These are phyloP conservation scores for Hipparchia sbordonii DNA, from an alignment of 2,888 invertebrate genomes.

Conservation along the genomic window DNA sequence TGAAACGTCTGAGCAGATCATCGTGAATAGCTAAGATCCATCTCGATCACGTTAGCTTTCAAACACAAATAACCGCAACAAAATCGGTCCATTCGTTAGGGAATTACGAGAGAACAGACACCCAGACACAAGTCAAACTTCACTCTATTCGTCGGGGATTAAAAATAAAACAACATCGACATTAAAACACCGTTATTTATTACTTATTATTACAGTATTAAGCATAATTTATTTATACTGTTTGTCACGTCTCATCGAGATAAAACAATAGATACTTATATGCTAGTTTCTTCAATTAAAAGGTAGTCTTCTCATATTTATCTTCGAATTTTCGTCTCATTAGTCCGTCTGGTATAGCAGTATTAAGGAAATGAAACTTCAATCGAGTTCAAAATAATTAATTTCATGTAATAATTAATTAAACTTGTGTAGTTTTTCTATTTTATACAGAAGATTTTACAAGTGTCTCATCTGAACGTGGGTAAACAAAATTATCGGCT, in stretches of 20 bases:
- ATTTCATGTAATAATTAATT: no score
- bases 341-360: conserved; percentile 69
- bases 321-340: conserved; percentile 76
- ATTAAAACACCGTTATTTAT: conserved; percentile 1
- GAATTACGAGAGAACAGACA: not conserved
- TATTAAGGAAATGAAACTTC: conserved; percentile 55
- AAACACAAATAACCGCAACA: no score
- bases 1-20: no score
- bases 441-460: no score
- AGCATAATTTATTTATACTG: conserved; percentile 28
- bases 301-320: conserved; percentile 42
- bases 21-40: no score
- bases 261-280: conserved; percentile 1
- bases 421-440: no score
- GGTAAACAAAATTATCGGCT: no score
- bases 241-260: conserved; percentile 36
- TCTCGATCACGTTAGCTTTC: no score
- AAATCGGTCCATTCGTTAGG: no score
- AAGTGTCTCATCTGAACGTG: no score
- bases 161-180: conserved; percentile 8
- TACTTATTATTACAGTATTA: conserved; percentile 41
- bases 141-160: no score
- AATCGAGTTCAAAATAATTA: no score
- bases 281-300: not conserved
- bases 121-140: not conserved